A percentile compares a stretch with the other conserved stretches of the same genome.
These are phyloP conservation scores for Danaus chrysippus DNA, from an alignment of 2,888 invertebrate species.

Conservation along the genomic window DNA sequence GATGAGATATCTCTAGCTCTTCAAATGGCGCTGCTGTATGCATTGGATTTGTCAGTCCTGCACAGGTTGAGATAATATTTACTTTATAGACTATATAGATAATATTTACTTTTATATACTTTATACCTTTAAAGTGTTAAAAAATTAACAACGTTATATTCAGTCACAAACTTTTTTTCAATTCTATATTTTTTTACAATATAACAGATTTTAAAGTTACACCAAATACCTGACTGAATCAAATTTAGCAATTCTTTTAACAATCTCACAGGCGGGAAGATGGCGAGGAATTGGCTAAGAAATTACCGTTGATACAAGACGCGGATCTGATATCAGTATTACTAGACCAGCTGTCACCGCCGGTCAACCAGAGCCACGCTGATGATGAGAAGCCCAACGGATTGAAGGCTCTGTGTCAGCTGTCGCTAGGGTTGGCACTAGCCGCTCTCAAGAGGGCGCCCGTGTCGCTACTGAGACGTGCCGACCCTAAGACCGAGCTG, in stretches of 20 bases:
- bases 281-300: constrained; percentile 84
- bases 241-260: background rate
- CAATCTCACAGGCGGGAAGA: constrained; percentile 80
- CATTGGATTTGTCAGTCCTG: constrained; percentile 89
- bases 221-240: background rate
- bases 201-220: background rate
- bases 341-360: constrained; percentile 69
- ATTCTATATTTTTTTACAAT: too few species aligned
- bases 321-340: constrained; percentile 76
- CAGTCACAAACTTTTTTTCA: too few species aligned
- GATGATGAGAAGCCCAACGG: constrained; percentile 43
- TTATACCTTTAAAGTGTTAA: background rate
- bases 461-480: constrained; percentile 51
- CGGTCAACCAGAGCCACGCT: constrained; percentile 34
- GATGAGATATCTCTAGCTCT: constrained; percentile 89
- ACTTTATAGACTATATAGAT: background rate
- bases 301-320: constrained; percentile 82
- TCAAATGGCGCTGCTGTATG: constrained; percentile 90
- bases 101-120: background rate
- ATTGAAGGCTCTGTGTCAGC: constrained; percentile 58
- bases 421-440: constrained; percentile 56
- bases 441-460: constrained; percentile 68
- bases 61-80: constrained; percentile 61
- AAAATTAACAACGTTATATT: background rate
- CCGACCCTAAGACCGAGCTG: constrained; percentile 43